Conservation (phyloP, 2,888 invertebrate species). For the Tachina grossa region DNA sequence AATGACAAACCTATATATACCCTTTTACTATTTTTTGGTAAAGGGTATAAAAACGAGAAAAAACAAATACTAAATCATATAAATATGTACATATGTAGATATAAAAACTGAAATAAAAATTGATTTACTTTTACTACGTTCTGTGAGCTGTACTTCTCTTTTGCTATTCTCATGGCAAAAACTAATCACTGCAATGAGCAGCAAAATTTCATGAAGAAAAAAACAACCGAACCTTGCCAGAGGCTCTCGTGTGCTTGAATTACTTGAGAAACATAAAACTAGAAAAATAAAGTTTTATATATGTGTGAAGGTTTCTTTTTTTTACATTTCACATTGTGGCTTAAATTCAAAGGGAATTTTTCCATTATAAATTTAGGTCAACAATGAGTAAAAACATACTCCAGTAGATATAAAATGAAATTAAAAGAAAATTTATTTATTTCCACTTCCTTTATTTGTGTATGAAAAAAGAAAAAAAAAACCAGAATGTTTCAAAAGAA, state of each 20-base stretch:
- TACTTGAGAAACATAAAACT: slow-evolving; percentile 41
- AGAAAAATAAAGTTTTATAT: slow-evolving; percentile 29
- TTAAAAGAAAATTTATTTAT: slow-evolving; percentile 52
- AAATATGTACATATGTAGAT: background rate
- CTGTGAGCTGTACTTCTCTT: slow-evolving; percentile 23
- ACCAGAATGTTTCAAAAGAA: background rate
- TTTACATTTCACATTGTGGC: slow-evolving; percentile 39
- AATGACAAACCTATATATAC: no score
- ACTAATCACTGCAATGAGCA: slow-evolving; percentile 34
- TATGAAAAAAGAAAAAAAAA: slow-evolving; percentile 5
- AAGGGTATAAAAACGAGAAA: background rate
- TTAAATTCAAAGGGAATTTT: slow-evolving; percentile 73
- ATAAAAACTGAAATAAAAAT: slow-evolving; percentile 36
- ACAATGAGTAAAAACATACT: slow-evolving; percentile 71
- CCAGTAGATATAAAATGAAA: slow-evolving; percentile 48
- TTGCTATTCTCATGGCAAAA: slow-evolving; percentile 69
- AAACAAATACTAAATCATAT: slow-evolving; percentile 1
- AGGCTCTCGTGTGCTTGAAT: slow-evolving; percentile 61
- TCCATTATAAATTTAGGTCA: slow-evolving; percentile 81
- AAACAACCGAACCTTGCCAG: slow-evolving; percentile 53
- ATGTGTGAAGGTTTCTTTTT: background rate
- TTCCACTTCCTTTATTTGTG: slow-evolving; percentile 42
- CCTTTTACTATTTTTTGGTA: no score
- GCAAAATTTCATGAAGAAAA: background rate
- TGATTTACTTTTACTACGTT: slow-evolving; percentile 59